These are phyloP conservation scores for Emmelina monodactyla DNA, from an alignment of 2,888 invertebrate genomes.

Conservation along the genomic window DNA sequence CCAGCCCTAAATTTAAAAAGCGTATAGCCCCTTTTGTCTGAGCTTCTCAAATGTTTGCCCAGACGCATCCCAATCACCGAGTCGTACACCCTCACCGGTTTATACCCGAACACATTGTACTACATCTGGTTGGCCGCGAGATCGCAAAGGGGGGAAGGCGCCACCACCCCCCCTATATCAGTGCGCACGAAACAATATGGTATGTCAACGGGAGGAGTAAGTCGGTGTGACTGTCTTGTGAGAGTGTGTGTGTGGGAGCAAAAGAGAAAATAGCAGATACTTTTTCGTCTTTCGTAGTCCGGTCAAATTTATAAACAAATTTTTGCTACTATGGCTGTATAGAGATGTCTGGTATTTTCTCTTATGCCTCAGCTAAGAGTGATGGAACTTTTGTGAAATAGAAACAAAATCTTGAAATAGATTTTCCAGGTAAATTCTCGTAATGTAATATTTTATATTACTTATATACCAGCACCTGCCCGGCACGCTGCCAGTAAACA, in stretches of 20 bases:
- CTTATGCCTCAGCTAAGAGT: not conserved
- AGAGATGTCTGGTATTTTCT: not conserved
- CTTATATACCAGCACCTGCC: constrained; percentile 56
- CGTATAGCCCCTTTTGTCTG: too few species aligned
- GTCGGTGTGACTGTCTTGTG: constrained; percentile 15
- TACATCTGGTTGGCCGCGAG: constrained; percentile 96
- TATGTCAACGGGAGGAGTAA: too few species aligned
- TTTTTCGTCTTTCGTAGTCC: too few species aligned
- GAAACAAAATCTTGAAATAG: constrained; percentile 18
- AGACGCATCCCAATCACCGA: constrained; percentile 83
- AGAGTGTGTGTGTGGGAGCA: constrained; percentile 4
- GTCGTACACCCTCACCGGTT: constrained; percentile 85
- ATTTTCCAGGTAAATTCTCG: constrained; percentile 50
- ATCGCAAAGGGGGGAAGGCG: constrained; percentile 93
- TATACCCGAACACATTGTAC: constrained; percentile 96
- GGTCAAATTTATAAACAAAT: too few species aligned
- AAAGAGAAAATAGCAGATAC: too few species aligned
- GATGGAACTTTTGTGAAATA: not conserved
- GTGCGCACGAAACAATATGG: constrained; percentile 97
- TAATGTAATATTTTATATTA: constrained; percentile 58
- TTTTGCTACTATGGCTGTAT: too few species aligned
- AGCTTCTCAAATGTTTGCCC: too few species aligned
- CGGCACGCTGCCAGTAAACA: constrained; percentile 65
- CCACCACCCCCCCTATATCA: constrained; percentile 92
- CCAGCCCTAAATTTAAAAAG: too few species aligned